Conservation (phyloP, 2,888 invertebrate species). For the Calameuta pallipes region DNA sequence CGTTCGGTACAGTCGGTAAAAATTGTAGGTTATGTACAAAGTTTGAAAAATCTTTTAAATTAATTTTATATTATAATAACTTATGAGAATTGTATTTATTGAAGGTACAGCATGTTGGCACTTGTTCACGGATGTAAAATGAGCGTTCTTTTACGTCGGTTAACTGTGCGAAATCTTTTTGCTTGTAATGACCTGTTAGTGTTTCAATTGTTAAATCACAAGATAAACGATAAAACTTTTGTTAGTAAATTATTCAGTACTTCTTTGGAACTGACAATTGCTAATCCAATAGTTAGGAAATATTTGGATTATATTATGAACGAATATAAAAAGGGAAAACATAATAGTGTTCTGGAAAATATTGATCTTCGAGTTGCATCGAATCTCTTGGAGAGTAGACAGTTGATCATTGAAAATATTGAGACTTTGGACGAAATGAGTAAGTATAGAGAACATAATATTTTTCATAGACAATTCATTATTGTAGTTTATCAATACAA, state of each 20-base stretch:
- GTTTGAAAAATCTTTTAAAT: not conserved
- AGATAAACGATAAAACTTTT: not conserved
- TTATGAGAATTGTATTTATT: not conserved
- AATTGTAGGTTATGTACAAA: not conserved
- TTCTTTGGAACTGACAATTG: slow-evolving; percentile 6
- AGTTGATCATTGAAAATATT: slow-evolving; percentile 72
- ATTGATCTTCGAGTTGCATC: slow-evolving; percentile 14
- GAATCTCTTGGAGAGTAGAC: slow-evolving; percentile 70
- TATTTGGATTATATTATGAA: slow-evolving; percentile 42
- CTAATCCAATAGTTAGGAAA: slow-evolving; percentile 31
- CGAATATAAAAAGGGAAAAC: slow-evolving; percentile 22
- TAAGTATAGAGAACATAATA: slow-evolving; percentile 52
- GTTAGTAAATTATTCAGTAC: not conserved
- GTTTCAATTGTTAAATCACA: not conserved
- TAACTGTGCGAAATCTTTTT: not conserved
- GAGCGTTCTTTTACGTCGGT: not conserved
- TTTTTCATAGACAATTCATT: not conserved
- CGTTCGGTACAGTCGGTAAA: not conserved
- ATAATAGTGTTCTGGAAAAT: slow-evolving; percentile 12
- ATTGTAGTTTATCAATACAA: not conserved
- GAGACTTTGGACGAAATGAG: slow-evolving; percentile 74
- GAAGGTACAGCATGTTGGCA: not conserved
- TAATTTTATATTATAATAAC: not conserved
- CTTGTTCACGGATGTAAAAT: not conserved
- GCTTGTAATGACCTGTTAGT: not conserved